Base-by-base conservation (phyloP, 2,888 invertebrate species). In the Rhagophthalmus giganteus region DNA sequence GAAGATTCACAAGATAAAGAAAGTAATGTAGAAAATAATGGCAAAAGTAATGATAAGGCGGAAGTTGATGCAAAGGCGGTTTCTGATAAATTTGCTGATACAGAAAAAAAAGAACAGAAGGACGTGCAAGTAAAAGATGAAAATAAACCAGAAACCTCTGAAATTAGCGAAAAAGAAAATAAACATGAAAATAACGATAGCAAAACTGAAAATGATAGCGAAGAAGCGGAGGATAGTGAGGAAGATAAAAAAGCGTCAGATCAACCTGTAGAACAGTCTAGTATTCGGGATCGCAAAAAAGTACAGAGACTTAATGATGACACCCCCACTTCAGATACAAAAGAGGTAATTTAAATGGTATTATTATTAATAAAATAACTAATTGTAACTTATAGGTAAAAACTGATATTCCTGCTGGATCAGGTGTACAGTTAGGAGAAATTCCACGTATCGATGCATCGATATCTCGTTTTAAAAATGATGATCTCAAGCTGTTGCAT, bases 401-500 rank as follows among this genome's bases (percentile, higher is more conserved):
- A 58, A 30, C 64, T n/a, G 71, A 73, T 30, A 60, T 82, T 46
- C 81, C 82, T 1, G 77, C 79, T 32, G 87, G 87, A 12, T 78
- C 77, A 57, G 88, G 87, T 2, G 78, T 77, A 20, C 79, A 83
- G 0, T 76, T 88, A 15, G 86, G 86, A 2, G 85, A 86, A 64
- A 85, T 86, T 70, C 81, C 83, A 57, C 80, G 81, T 53, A 83
- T 87, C 55, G 83, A 84, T 61, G 79, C 83, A 0, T 81, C 82
- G 2, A 74, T 83, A 31, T 81, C 81, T 0, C 76, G 82, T 48
- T 82, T 81, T 66, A 84, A 83, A 73, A 80, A 81, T 2, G 85
- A 85, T 54, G 86, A 87, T 61, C 78, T 87, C 65, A 87, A 86
- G 69, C 65, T 82, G 27, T 69, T 88, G 41, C 86, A 88, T 66